These are phyloP conservation scores for Epinephelus awoara DNA, from an alignment of 2,797 vertebrate species.

Conservation along the genomic window DNA sequence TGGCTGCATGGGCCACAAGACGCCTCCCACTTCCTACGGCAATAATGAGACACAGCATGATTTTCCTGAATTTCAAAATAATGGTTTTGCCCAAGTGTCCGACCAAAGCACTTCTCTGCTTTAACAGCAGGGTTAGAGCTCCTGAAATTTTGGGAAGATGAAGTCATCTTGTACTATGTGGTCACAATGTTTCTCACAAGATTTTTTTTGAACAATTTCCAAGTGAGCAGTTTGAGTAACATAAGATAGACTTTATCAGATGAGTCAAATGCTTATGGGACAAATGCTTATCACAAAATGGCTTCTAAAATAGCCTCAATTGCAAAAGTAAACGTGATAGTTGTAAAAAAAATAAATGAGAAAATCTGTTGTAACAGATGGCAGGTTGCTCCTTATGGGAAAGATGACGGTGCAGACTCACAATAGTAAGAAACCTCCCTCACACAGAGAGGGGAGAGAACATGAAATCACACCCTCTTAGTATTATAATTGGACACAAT, in stretches of 20 bases:
- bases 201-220: not conserved
- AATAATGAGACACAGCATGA: not conserved
- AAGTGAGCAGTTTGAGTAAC: not conserved
- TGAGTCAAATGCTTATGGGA: not conserved
- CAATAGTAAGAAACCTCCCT: constrained; percentile 26
- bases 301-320: not conserved
- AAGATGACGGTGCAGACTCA: constrained; percentile 4
- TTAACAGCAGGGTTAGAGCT: not conserved
- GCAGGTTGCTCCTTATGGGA: constrained; percentile 22
- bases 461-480: constrained; percentile 40
- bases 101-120: not conserved
- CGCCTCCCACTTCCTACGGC: not conserved
- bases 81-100: not conserved
- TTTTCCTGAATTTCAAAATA: constrained; percentile 11
- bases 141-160: not conserved
- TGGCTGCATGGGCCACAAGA: not conserved
- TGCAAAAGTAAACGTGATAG: not conserved
- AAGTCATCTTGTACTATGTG: not conserved
- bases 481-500: constrained; percentile 9
- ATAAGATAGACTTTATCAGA: not conserved
- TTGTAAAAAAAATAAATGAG: not conserved
- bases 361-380: constrained; percentile 4
- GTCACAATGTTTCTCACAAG: not conserved
- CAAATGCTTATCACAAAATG: not conserved
- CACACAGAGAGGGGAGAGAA: constrained; percentile 13